Evolutionary conservation across 2,797 vertebrate species (phyloP).

Genomic region (Clarias laeviceps): DNA sequence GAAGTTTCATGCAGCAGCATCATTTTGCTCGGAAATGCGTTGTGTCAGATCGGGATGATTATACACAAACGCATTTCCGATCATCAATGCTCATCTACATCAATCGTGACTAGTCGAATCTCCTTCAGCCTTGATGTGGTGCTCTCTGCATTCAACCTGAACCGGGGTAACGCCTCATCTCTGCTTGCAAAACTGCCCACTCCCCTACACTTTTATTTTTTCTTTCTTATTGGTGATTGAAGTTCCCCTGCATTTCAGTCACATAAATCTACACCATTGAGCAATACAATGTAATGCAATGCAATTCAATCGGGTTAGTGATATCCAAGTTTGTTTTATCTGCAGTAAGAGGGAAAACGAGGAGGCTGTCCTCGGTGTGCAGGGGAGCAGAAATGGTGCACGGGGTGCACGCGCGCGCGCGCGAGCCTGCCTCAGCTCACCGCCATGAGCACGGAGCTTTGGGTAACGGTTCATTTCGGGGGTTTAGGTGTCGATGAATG

Average conservation of each 20-base stretch:
- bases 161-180: slow-evolving; percentile 51
- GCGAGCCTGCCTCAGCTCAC: background rate
- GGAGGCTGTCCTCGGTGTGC: background rate
- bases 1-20: slow-evolving; percentile 18
- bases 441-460: background rate
- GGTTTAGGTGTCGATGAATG: background rate
- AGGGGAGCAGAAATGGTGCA: background rate
- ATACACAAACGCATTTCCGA: background rate
- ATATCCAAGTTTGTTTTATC: background rate
- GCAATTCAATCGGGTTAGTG: background rate
- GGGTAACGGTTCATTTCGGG: background rate
- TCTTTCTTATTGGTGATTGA: background rate
- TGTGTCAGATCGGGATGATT: background rate
- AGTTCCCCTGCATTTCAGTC: background rate
- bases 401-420: background rate
- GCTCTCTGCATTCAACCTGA: slow-evolving; percentile 68
- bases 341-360: background rate
- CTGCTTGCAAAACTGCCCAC: slow-evolving; percentile 35
- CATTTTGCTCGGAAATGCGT: background rate
- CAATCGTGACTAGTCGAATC: slow-evolving; percentile 1
- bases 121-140: slow-evolving; percentile 9
- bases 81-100: background rate
- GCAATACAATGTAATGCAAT: background rate
- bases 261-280: background rate
- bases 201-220: too few relatives aligned